Percentiles rank a stretch among this genome's conserved stretches.
phyloP scores from a whole-genome alignment of 2,113 vertebrate species.

The Eclectus roratus region DNA sequence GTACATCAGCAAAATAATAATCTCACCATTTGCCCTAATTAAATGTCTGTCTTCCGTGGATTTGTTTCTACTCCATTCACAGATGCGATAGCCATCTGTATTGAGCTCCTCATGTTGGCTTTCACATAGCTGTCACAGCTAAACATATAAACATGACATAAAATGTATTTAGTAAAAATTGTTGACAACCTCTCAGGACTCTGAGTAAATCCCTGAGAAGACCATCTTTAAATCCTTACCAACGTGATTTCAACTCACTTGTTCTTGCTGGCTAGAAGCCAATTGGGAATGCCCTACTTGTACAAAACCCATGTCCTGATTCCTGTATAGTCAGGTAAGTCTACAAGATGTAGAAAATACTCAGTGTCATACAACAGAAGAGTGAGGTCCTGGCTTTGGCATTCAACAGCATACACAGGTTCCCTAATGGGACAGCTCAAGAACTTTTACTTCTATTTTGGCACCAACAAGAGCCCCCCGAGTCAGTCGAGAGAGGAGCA shows the following conservation, averaged over 20 bases:
- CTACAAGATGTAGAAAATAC: not conserved
- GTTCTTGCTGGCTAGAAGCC: not conserved
- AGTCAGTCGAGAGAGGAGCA: rapidly evolving
- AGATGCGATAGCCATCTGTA: constrained; percentile 36
- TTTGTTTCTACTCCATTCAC: constrained; percentile 5
- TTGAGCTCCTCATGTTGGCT: not conserved
- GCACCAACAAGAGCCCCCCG: not conserved
- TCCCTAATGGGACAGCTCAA: not conserved
- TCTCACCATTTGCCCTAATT: constrained; percentile 8
- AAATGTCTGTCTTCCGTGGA: constrained; percentile 5
- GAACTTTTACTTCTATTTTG: not conserved
- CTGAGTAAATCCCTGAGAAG: not conserved
- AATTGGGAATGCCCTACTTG: not conserved
- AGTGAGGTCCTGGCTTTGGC: not conserved
- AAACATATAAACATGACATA: not conserved
- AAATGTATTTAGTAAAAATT: not conserved
- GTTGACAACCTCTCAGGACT: not conserved
- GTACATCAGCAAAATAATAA: not conserved
- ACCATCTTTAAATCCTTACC: not conserved
- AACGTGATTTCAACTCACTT: rapidly evolving
- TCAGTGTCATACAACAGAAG: rapidly evolving
- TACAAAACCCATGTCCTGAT: not conserved
- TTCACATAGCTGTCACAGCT: not conserved
- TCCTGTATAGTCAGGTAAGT: not conserved
- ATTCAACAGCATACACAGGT: not conserved